These are phyloP conservation scores for Phalacrocorax brasilianus DNA, from an alignment of 2,113 vertebrate species.

Conservation along the genomic window DNA sequence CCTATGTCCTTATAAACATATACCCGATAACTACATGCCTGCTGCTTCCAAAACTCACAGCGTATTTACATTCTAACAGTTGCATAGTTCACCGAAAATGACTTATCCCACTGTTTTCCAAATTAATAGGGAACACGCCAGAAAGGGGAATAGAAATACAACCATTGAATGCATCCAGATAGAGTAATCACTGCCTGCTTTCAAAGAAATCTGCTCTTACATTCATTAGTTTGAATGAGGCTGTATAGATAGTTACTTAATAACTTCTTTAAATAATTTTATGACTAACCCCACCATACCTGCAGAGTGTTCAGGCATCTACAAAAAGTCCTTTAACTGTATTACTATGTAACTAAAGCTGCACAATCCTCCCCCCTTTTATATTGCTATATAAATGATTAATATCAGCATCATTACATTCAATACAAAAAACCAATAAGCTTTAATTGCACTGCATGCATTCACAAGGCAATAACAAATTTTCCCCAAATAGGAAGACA, in stretches of 20 bases:
- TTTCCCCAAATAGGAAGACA: not conserved
- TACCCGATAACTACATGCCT: not conserved
- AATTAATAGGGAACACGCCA: not conserved
- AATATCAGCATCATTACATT: not conserved
- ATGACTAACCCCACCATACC: not conserved
- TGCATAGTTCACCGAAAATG: not conserved
- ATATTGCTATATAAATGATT: not conserved
- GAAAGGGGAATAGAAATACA: not conserved
- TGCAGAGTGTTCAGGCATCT: not conserved
- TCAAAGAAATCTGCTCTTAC: not conserved
- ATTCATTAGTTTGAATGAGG: not conserved
- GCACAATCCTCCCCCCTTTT: not conserved
- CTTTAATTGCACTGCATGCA: not conserved
- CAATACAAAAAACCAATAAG: not conserved
- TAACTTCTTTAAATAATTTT: constrained; percentile 10
- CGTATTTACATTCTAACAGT: not conserved
- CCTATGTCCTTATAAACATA: not conserved
- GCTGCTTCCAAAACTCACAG: not conserved
- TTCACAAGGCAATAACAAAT: not conserved
- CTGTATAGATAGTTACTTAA: not conserved
- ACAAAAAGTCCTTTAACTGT: not conserved
- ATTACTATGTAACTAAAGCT: not conserved
- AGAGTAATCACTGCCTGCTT: not conserved
- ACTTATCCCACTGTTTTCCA: not conserved
- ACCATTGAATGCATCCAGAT: not conserved